Evolutionary conservation across 2,113 vertebrate genomes (phyloP).

Genomic region (Indicator maculatus): DNA sequence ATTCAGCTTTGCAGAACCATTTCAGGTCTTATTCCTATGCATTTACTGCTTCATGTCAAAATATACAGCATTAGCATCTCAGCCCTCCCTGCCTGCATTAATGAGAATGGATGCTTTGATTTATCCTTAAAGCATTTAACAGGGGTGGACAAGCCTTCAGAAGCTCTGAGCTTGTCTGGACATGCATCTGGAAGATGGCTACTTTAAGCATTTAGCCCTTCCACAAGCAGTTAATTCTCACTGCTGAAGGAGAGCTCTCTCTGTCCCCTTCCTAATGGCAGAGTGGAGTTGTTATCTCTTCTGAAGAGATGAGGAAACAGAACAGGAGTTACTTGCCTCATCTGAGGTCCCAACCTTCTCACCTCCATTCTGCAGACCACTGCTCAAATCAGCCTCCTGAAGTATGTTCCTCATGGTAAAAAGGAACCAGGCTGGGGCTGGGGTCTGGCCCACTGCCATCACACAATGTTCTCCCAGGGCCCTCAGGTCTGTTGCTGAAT

Average conservation of each 20-base stretch:
- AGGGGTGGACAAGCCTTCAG: not conserved
- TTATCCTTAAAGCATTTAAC: not conserved
- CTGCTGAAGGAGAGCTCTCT: not conserved
- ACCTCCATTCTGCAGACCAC: not conserved
- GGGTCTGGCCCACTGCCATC: not conserved
- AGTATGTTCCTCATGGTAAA: not conserved
- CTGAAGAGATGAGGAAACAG: not conserved
- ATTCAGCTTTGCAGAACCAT: slow-evolving; percentile 1
- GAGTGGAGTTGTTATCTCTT: not conserved
- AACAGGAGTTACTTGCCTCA: not conserved
- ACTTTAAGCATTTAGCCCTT: not conserved
- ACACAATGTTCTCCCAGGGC: not conserved
- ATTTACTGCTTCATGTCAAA: slow-evolving; percentile 31
- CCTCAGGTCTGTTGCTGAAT: not conserved
- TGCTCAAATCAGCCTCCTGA: not conserved
- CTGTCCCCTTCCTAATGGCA: not conserved
- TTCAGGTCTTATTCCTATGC: not conserved
- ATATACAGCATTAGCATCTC: not conserved
- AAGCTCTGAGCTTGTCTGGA: not conserved
- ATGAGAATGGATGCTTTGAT: not conserved
- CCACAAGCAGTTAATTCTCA: not conserved
- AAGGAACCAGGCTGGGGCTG: not conserved
- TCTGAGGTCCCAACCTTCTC: not conserved
- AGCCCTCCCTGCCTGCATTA: slow-evolving; percentile 4
- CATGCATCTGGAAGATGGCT: not conserved